phyloP scores from a whole-genome alignment of 2,888 invertebrate genomes.

The Julus scanicus region DNA sequence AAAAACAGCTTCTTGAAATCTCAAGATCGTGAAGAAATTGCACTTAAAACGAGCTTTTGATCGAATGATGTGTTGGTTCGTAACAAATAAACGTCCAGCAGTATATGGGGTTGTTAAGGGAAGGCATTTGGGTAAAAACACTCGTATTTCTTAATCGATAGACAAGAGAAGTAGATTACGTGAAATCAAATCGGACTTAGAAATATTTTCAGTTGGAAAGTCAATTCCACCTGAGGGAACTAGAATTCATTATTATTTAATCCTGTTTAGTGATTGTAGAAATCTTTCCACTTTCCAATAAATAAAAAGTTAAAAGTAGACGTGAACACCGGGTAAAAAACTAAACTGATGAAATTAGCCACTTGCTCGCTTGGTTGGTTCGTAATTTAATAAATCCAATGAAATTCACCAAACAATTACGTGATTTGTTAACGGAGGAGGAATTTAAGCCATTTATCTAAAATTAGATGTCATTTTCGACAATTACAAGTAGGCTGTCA shows the following conservation, averaged over 20 bases:
- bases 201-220: neutral
- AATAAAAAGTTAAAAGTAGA: neutral
- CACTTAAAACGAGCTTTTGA: too few species aligned
- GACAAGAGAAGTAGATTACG: neutral
- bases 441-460: neutral
- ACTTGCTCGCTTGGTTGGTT: neutral
- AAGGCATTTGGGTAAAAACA: neutral
- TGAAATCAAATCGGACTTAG: neutral
- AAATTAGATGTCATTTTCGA: constrained; percentile 14
- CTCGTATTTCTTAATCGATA: neutral
- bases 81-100: too few species aligned
- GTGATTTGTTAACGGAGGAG: neutral
- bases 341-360: neutral
- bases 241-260: constrained; percentile 45
- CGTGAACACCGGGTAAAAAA: neutral
- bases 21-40: too few species aligned
- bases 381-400: neutral
- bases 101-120: neutral
- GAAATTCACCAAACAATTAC: neutral
- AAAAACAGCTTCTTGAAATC: too few species aligned
- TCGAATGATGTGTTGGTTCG: too few species aligned
- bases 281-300: neutral
- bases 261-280: neutral
- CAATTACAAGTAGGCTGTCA: neutral
- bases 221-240: neutral